Percentiles rank a stretch among this genome's conserved stretches.
Conservation (phyloP, 1,140 invertebrate genomes). For the Drosophila subpulchrella region DNA sequence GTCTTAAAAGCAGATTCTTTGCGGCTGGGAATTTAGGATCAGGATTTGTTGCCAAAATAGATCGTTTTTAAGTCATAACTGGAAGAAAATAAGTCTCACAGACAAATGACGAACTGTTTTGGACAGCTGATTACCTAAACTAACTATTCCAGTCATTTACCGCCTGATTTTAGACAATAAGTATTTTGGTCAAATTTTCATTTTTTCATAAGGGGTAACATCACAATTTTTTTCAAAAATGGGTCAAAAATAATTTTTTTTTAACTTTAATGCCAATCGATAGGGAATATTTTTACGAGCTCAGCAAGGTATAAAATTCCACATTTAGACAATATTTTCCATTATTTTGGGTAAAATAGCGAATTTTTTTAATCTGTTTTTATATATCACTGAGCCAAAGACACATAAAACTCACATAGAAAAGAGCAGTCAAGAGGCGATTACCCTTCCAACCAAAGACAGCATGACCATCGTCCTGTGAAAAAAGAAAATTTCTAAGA, state of each 20-base stretch:
- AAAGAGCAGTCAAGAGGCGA: slow-evolving; percentile 59
- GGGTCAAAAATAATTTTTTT: not conserved
- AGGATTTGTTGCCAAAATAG: too few relatives aligned
- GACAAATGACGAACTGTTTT: too few relatives aligned
- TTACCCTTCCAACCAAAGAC: slow-evolving; percentile 83
- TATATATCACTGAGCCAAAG: not conserved
- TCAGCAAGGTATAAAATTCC: too few relatives aligned
- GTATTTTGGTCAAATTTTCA: too few relatives aligned
- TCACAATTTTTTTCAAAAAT: not conserved
- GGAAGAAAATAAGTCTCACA: too few relatives aligned
- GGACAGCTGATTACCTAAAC: too few relatives aligned
- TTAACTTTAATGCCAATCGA: not conserved
- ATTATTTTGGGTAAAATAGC: not conserved
- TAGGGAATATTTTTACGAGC: not conserved
- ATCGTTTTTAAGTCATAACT: too few relatives aligned
- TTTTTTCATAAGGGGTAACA: not conserved
- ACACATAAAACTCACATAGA: not conserved
- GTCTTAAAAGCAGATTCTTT: too few relatives aligned
- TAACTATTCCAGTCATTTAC: too few relatives aligned
- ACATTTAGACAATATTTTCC: too few relatives aligned
- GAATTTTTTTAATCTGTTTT: not conserved
- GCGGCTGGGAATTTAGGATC: too few relatives aligned
- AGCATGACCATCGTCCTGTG: not conserved
- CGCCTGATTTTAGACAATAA: too few relatives aligned
- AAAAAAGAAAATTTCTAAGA: not conserved